Conservation (phyloP, 2,888 invertebrate species). For the Lucinisca nassula region DNA sequence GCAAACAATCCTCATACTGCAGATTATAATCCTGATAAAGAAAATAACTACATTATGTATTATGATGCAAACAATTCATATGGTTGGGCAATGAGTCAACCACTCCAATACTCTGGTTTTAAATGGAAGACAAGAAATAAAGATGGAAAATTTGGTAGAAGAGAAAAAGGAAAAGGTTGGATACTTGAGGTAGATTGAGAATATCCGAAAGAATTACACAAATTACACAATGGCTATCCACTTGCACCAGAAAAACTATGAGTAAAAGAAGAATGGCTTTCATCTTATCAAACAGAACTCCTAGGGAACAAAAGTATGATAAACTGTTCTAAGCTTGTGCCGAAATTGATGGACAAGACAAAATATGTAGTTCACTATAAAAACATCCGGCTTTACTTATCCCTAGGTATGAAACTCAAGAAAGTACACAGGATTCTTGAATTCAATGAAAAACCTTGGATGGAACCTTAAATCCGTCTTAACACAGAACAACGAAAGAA, state of each 20-base stretch:
- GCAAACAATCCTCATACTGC: too few species aligned
- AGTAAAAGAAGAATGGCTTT: constrained; percentile 68
- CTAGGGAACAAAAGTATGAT: constrained; percentile 49
- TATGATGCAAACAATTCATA: too few species aligned
- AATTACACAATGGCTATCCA: constrained; percentile 19
- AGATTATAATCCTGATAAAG: too few species aligned
- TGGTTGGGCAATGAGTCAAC: too few species aligned
- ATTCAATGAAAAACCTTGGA: constrained; percentile 82
- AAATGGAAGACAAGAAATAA: too few species aligned
- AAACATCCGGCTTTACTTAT: constrained; percentile 81
- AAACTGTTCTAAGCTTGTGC: constrained; percentile 56
- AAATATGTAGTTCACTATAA: constrained; percentile 85
- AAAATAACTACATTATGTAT: too few species aligned
- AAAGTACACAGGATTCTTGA: constrained; percentile 17
- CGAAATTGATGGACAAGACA: constrained; percentile 68
- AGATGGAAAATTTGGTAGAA: too few species aligned
- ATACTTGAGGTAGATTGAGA: too few species aligned
- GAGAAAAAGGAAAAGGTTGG: too few species aligned
- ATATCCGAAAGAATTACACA: constrained; percentile 29
- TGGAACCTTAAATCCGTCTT: constrained; percentile 84
- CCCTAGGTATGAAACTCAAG: constrained; percentile 72
- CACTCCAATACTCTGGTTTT: too few species aligned
- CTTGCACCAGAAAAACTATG: constrained; percentile 63
- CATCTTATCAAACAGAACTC: constrained; percentile 59
- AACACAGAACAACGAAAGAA: constrained; percentile 74